Conservation (phyloP, 2,797 vertebrate genomes). For the Xenopus petersii region DNA sequence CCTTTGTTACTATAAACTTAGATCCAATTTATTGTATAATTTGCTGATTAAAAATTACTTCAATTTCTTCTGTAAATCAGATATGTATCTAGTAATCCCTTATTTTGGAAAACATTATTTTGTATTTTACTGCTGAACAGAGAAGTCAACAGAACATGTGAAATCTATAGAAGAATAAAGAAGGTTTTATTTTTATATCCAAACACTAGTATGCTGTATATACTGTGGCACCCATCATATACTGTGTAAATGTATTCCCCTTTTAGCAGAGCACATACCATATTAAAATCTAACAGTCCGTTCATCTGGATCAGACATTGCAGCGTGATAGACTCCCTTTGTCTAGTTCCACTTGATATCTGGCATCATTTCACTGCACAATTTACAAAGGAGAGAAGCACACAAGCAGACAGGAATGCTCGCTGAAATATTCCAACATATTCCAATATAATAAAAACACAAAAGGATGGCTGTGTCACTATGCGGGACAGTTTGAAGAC, state of each 20-base stretch:
- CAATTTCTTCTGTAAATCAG: no score
- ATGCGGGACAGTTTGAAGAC: conserved; percentile 7
- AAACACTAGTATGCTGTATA: neutral
- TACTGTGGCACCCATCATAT: neutral
- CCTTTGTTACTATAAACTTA: no score
- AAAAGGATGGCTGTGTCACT: neutral
- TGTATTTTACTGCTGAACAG: no score
- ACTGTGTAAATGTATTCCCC: neutral
- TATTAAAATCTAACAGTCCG: neutral
- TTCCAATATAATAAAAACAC: neutral
- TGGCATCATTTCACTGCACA: conserved; percentile 5
- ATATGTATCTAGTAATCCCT: no score
- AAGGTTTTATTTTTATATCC: neutral
- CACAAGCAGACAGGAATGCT: conserved; percentile 12
- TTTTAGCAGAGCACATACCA: neutral
- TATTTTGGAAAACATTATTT: no score
- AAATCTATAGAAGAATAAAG: no score
- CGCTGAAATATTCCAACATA: neutral
- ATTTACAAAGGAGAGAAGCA: conserved; percentile 7
- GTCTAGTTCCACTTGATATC: conserved; percentile 5
- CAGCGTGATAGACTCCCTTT: neutral
- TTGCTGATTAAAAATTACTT: no score
- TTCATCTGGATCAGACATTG: neutral
- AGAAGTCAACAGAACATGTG: no score
- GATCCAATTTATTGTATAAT: no score